A percentile compares a stretch with the other conserved stretches of the same genome.
phyloP scores from a whole-genome alignment of 2,888 invertebrate genomes.

The Meiosimyza platycephala region DNA sequence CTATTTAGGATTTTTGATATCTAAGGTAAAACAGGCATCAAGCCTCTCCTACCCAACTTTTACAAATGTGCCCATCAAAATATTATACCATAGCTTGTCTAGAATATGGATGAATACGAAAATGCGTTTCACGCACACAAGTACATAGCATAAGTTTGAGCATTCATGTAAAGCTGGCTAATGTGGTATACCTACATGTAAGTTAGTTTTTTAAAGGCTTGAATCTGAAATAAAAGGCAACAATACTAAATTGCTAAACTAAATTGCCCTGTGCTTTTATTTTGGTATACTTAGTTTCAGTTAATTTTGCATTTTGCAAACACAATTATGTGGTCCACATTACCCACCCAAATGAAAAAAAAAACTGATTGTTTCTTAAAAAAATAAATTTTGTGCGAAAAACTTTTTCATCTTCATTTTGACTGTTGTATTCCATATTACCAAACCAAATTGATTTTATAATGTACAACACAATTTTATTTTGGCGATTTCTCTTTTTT shows the following conservation, averaged over 20 bases:
- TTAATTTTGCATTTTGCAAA: background rate
- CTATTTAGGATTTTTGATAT: slow-evolving; percentile 15
- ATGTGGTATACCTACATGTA: background rate
- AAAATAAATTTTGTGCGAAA: no score
- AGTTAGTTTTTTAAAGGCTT: background rate
- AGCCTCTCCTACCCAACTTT: background rate
- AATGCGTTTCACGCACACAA: background rate
- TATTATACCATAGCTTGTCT: slow-evolving; percentile 28
- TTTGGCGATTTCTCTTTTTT: no score
- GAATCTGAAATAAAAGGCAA: background rate
- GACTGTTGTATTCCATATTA: no score
- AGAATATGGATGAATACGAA: slow-evolving; percentile 22
- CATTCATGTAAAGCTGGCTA: no score
- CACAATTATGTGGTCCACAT: no score
- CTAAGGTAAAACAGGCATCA: slow-evolving; percentile 16
- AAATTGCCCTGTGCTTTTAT: background rate
- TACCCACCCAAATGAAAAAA: no score
- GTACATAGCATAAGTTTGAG: no score
- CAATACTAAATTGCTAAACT: background rate
- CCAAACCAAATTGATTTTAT: no score
- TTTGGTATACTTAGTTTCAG: background rate
- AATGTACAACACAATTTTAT: no score
- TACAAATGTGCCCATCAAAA: background rate
- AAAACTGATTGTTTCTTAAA: background rate
- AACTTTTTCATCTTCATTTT: no score